These are phyloP conservation scores for Drosophila pseudoananassae DNA, from an alignment of 1,140 invertebrate genomes.

Conservation along the genomic window DNA sequence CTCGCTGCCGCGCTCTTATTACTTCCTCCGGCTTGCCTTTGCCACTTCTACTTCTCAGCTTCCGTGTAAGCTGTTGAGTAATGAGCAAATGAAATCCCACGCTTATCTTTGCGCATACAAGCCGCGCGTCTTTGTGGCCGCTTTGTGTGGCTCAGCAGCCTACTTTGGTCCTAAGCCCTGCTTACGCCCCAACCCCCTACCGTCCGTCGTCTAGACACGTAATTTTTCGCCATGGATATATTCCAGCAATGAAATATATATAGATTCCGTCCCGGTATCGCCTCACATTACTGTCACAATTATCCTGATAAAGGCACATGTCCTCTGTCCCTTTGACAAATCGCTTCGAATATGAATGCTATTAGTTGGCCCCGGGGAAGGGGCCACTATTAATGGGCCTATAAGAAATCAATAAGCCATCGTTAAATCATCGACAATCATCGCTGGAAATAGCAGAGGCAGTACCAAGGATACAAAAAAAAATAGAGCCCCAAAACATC, in stretches of 20 bases:
- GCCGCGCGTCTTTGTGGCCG: conserved; percentile 67
- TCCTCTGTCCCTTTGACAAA: conserved; percentile 31
- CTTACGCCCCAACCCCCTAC: conserved; percentile 14
- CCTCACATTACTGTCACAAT: conserved; percentile 43
- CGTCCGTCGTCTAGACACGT: not conserved
- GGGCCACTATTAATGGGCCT: conserved; percentile 40
- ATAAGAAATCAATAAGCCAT: conserved; percentile 48
- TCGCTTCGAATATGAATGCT: conserved; percentile 43
- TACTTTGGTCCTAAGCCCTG: conserved; percentile 62
- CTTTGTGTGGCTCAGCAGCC: conserved; percentile 62
- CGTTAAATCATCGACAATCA: conserved; percentile 46
- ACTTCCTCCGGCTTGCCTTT: conserved; percentile 16
- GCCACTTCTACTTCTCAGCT: conserved; percentile 4
- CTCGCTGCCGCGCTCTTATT: conserved; percentile 18
- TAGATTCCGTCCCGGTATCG: conserved; percentile 22
- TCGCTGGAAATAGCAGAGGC: conserved; percentile 23
- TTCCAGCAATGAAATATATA: conserved; percentile 17
- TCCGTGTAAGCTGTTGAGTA: conserved; percentile 70
- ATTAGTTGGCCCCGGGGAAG: conserved; percentile 9
- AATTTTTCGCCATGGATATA: conserved; percentile 19
- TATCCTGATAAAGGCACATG: conserved; percentile 40
- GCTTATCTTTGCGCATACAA: conserved; percentile 74
- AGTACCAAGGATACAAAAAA: not conserved
- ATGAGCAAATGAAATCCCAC: conserved; percentile 79
- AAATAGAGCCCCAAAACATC: not conserved